phyloP scores from a whole-genome alignment of 1,140 invertebrate species.

The Cecropterus lyciades region DNA sequence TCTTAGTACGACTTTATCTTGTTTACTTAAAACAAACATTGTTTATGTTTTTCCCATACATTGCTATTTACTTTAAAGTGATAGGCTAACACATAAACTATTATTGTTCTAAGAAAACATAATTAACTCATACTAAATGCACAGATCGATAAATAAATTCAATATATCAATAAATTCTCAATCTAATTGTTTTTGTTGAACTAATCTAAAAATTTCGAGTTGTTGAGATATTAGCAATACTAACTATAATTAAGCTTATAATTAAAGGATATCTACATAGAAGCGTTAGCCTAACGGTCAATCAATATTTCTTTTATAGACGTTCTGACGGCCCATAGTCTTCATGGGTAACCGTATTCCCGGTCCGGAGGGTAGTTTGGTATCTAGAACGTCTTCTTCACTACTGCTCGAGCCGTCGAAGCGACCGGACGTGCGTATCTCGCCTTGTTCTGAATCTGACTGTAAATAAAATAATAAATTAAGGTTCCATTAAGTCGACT shows the following conservation, averaged over 20 bases:
- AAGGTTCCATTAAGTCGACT: too few species aligned
- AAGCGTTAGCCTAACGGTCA: conserved; percentile 49
- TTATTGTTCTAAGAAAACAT: too few species aligned
- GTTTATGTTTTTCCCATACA: too few species aligned
- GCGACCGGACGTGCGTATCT: conserved; percentile 51
- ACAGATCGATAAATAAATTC: conserved; percentile 7
- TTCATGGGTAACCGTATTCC: conserved; percentile 69
- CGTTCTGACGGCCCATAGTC: conserved; percentile 59
- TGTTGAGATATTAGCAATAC: conserved; percentile 14
- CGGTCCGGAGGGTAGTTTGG: conserved; percentile 51
- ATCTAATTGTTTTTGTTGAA: conserved; percentile 23
- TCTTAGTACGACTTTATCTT: too few species aligned
- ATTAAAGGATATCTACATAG: conserved; percentile 26
- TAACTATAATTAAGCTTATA: conserved; percentile 29
- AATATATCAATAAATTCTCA: conserved; percentile 19
- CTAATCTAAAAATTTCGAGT: conserved; percentile 17
- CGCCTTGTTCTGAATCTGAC: conserved; percentile 67
- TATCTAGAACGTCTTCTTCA: conserved; percentile 70
- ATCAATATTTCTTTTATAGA: conserved; percentile 72
- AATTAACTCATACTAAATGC: too few species aligned
- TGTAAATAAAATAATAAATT: conserved; percentile 42
- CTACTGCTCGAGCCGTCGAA: conserved; percentile 72
- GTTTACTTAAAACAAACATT: too few species aligned
- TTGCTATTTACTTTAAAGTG: too few species aligned
- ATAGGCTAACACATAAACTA: too few species aligned